Evolutionary conservation across 30 jellyfish, hydroid and myxozoan genomes (phyloP).

Genomic region (Chironex yamaguchii): DNA sequence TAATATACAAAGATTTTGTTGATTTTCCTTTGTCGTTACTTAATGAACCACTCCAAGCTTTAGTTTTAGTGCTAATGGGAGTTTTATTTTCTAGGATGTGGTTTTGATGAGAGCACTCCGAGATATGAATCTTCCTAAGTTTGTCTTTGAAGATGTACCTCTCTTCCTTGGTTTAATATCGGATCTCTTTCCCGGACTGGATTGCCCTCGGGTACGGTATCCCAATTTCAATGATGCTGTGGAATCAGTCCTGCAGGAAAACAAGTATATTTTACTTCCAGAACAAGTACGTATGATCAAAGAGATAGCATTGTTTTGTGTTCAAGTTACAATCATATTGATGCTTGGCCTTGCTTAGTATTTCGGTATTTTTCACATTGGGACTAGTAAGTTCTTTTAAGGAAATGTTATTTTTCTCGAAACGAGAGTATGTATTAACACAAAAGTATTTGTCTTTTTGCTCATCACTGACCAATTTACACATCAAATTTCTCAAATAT

Average conservation of each 20-base stretch:
- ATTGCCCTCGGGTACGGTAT: slow-evolving; percentile 97
- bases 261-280: slow-evolving; percentile 71
- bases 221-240: slow-evolving; percentile 91
- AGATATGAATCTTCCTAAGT: slow-evolving; percentile 98
- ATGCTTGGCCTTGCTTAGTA: not conserved
- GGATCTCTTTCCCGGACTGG: slow-evolving; percentile 97
- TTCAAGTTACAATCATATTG: not conserved
- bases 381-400: not conserved
- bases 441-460: no score
- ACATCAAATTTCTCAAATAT: no score
- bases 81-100: slow-evolving; percentile 75
- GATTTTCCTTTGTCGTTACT: no score
- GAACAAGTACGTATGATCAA: slow-evolving; percentile 93
- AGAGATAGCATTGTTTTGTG: not conserved
- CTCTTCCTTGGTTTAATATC: slow-evolving; percentile 94
- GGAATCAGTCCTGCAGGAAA: slow-evolving; percentile 73
- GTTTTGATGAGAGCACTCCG: slow-evolving; percentile 98
- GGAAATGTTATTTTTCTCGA: no score
- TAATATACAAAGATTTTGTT: no score
- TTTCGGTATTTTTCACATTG: not conserved
- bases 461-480: no score
- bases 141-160: slow-evolving; percentile 97
- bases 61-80: not conserved
- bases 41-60: not conserved
- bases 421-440: no score